Percentiles rank a stretch among this genome's conserved stretches.
Conservation (phyloP, 2,113 vertebrate genomes). For the Ptychochromis oligacanthus region DNA sequence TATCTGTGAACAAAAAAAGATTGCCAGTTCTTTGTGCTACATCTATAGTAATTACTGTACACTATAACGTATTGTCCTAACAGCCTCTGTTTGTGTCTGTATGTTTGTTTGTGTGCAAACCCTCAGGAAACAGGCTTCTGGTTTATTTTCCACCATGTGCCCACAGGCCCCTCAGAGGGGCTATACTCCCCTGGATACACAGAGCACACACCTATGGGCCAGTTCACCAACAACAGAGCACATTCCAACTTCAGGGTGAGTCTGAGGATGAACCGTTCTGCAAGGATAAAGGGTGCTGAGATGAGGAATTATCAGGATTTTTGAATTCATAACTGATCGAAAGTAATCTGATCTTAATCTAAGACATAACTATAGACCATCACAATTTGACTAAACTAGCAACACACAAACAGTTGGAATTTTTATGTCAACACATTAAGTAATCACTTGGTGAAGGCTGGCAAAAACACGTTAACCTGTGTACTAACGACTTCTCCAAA, state of each 20-base stretch:
- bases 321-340: neutral
- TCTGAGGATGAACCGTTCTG: neutral
- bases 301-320: neutral
- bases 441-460: neutral
- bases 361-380: neutral
- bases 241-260: slow-evolving; percentile 98
- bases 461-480: neutral
- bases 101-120: slow-evolving; percentile 37
- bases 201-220: slow-evolving; percentile 91
- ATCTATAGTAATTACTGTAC: neutral
- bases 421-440: neutral
- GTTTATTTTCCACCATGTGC: slow-evolving; percentile 96
- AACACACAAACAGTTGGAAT: neutral
- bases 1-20: neutral
- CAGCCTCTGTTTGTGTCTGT: neutral
- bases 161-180: slow-evolving; percentile 91
- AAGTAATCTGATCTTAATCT: neutral
- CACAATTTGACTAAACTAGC: neutral
- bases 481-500: neutral
- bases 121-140: slow-evolving; percentile 95
- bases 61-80: neutral
- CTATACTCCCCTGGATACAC: slow-evolving; percentile 91
- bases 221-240: slow-evolving; percentile 92
- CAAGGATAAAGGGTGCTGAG: neutral
- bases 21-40: neutral